Percentiles rank a stretch among this genome's conserved stretches.
phyloP scores from a whole-genome alignment of 2,113 vertebrate genomes.

The Calidris pugnax region DNA sequence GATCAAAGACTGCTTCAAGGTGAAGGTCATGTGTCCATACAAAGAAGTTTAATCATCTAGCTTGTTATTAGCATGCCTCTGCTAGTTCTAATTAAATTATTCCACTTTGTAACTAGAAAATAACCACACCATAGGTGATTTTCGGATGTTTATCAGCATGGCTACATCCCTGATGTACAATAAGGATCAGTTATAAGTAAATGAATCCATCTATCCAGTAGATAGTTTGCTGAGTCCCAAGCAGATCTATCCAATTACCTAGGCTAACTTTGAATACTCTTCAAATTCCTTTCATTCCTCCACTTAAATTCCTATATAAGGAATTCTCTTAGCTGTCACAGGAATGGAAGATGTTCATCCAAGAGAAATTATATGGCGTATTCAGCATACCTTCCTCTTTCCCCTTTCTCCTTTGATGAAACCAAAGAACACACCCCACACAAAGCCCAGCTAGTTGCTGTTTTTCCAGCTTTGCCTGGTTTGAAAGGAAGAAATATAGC shows the following conservation, averaged over 20 bases:
- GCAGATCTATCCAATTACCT: neutral
- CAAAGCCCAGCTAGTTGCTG: neutral
- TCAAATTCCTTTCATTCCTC: neutral
- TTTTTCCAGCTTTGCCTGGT: neutral
- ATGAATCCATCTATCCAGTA: neutral
- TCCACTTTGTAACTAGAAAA: neutral
- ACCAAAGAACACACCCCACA: neutral
- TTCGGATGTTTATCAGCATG: neutral
- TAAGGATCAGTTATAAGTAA: neutral
- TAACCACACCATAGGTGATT: neutral
- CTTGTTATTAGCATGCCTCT: neutral
- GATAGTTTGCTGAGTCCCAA: neutral
- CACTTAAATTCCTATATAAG: neutral
- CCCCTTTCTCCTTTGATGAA: neutral
- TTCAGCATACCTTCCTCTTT: neutral
- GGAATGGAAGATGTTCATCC: neutral
- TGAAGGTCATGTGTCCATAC: neutral
- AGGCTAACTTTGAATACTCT: neutral
- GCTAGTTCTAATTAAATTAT: neutral
- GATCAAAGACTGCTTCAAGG: neutral
- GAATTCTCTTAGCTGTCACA: neutral
- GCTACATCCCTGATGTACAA: neutral
- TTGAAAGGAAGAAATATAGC: neutral
- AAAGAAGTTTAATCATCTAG: constrained; percentile 15
- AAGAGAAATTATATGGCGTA: neutral